These are phyloP conservation scores for Dreissena polymorpha DNA, from an alignment of 1,140 invertebrate genomes.

Conservation along the genomic window DNA sequence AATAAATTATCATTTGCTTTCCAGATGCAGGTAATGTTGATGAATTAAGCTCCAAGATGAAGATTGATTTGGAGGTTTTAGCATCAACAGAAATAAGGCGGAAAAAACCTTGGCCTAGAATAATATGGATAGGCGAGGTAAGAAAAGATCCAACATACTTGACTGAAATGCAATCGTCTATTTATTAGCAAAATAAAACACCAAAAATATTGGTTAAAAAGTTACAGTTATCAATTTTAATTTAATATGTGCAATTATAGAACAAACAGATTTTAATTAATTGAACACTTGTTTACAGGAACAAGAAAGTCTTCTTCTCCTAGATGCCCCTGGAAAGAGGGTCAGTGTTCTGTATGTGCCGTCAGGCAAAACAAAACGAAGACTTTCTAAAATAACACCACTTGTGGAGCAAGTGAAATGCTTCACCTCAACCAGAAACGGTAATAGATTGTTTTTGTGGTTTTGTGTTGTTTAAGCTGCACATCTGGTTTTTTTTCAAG, in stretches of 20 bases:
- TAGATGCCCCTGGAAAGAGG: constrained; percentile 70
- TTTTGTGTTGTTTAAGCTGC: no score
- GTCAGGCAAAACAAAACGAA: constrained; percentile 77
- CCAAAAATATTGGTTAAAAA: no score
- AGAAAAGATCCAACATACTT: constrained; percentile 14
- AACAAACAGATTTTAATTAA: no score
- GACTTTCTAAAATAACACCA: constrained; percentile 71
- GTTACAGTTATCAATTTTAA: no score
- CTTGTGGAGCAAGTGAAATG: constrained; percentile 64
- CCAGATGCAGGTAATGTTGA: no score
- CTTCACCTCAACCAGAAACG: constrained; percentile 71
- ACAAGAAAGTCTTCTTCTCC: constrained; percentile 73
- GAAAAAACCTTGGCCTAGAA: constrained; percentile 77
- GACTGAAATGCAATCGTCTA: no score
- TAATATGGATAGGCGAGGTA: constrained; percentile 78
- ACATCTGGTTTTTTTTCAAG: no score
- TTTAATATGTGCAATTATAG: no score
- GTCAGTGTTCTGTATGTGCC: constrained; percentile 77
- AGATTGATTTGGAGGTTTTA: constrained; percentile 75
- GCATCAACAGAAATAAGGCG: constrained; percentile 76
- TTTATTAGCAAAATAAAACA: no score
- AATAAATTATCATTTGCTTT: no score
- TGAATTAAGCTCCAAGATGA: constrained; percentile 61
- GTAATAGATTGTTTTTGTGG: constrained; percentile 57
- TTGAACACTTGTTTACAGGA: constrained; percentile 57